Evolutionary conservation across 2,113 vertebrate species (phyloP).

Genomic region (Psilopsiagon aymara): DNA sequence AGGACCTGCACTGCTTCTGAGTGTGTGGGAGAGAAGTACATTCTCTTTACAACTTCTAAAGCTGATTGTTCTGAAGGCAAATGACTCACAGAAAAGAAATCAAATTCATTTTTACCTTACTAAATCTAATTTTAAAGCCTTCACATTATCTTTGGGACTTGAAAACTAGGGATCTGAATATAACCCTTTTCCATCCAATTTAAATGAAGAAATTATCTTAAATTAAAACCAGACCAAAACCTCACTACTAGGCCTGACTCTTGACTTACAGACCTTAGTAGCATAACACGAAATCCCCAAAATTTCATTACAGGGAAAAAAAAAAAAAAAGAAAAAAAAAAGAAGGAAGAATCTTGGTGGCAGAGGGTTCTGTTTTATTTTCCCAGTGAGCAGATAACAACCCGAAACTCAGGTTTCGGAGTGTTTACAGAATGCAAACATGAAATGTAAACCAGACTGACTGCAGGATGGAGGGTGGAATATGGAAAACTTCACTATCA

Average conservation of each 20-base stretch:
- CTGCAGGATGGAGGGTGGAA: not conserved
- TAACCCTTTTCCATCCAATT: not conserved
- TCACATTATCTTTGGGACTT: not conserved
- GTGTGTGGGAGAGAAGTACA: rapidly evolving
- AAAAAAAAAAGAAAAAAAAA: not conserved
- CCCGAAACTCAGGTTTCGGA: not conserved
- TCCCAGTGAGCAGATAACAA: not conserved
- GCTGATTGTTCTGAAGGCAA: not conserved
- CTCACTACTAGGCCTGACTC: not conserved
- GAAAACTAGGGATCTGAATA: not conserved
- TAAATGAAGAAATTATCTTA: not conserved
- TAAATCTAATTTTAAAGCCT: not conserved
- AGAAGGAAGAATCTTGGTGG: rapidly evolving
- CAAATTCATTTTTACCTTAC: not conserved
- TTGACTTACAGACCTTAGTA: not conserved
- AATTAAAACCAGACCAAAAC: not conserved
- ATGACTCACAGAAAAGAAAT: not conserved
- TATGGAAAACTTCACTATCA: not conserved
- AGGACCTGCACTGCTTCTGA: not conserved
- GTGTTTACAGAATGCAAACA: not conserved
- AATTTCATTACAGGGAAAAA: not conserved
- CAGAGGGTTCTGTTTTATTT: not conserved
- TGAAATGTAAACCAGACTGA: not conserved
- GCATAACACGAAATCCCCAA: not conserved
- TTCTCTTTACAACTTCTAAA: not conserved